Conservation (phyloP, 2,113 vertebrate species). For the Larimichthys crocea region DNA sequence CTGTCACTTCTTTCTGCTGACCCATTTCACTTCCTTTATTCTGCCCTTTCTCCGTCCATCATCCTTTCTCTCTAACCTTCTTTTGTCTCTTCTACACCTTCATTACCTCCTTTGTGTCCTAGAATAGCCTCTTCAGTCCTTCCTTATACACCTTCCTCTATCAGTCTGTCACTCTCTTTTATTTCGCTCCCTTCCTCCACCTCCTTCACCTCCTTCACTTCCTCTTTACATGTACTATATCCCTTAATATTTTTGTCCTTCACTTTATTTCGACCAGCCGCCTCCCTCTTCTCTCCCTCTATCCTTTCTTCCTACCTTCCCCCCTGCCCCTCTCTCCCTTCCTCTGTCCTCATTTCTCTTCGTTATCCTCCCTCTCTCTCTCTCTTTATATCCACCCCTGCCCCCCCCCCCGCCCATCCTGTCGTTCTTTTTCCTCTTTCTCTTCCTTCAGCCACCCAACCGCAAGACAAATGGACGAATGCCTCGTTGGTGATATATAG, state of each 20-base stretch:
- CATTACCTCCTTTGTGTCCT: background rate
- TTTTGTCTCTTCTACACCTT: background rate
- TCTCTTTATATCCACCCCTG: background rate
- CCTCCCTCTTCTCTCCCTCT: conserved; percentile 2
- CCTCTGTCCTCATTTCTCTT: conserved; percentile 54
- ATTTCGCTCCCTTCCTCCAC: background rate
- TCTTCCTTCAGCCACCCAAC: conserved; percentile 43
- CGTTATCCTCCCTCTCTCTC: background rate
- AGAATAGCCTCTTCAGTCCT: background rate
- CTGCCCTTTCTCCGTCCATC: background rate
- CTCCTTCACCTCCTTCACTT: background rate
- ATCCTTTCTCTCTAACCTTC: background rate
- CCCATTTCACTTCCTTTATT: background rate
- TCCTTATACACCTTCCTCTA: background rate
- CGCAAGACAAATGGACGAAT: conserved; percentile 54
- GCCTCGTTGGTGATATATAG: conserved; percentile 55
- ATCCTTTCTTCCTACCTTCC: background rate
- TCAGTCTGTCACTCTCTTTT: background rate
- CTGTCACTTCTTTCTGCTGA: background rate
- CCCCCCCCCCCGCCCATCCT: background rate
- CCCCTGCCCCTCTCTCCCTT: background rate
- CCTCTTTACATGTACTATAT: background rate
- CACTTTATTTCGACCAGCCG: background rate
- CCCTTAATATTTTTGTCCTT: background rate
- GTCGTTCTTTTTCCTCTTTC: conserved; percentile 15